Evolutionary conservation across 2,113 vertebrate species (phyloP).

Genomic region (Channa maculata): DNA sequence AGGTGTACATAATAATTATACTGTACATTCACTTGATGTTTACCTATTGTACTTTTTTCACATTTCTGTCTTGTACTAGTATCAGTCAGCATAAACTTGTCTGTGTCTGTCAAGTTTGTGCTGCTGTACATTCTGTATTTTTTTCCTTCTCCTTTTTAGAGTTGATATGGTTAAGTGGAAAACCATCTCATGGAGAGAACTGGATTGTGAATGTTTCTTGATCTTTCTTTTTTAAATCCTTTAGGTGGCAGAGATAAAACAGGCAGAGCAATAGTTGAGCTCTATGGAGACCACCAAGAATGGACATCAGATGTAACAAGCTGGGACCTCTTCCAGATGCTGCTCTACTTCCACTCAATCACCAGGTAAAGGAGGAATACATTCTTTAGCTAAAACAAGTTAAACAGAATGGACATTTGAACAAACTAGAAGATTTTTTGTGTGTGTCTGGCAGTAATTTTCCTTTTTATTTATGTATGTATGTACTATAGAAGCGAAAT

Average conservation of each 20-base stretch:
- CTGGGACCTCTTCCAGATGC: conserved; percentile 81
- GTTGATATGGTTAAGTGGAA: not conserved
- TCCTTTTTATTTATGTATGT: conserved; percentile 7
- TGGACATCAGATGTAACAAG: conserved; percentile 84
- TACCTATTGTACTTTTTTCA: no score
- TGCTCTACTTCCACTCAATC: conserved; percentile 87
- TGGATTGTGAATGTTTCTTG: not conserved
- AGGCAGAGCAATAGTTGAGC: conserved; percentile 87
- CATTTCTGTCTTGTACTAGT: no score
- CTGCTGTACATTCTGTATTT: no score
- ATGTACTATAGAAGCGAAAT: conserved; percentile 79
- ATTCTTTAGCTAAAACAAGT: not conserved
- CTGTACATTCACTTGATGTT: no score
- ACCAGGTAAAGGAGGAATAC: conserved; percentile 82
- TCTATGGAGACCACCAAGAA: conserved; percentile 82
- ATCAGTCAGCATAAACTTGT: no score
- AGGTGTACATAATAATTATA: no score
- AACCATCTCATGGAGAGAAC: not conserved
- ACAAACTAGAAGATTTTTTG: not conserved
- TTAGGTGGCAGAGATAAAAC: conserved; percentile 89
- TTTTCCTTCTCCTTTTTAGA: no score
- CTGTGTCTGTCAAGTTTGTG: no score
- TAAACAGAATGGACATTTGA: no score
- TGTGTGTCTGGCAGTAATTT: not conserved
- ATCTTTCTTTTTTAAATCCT: not conserved